phyloP scores from a whole-genome alignment of 2,888 invertebrate species.

The Ophioninae sp. region DNA sequence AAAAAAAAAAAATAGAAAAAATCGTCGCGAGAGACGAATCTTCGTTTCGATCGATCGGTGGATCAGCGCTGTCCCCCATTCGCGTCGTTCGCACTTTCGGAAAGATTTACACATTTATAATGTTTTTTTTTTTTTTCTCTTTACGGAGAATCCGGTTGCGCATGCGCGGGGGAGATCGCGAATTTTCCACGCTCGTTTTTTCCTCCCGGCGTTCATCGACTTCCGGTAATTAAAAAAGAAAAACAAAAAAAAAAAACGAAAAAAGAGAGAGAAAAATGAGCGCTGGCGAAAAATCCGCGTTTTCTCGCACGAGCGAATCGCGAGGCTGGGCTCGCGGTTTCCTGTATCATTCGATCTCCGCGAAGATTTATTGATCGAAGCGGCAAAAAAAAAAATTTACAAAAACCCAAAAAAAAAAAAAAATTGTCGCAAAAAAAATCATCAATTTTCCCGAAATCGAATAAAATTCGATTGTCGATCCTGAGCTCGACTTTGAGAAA shows the following conservation, averaged over 20 bases:
- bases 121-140: conserved; percentile 33
- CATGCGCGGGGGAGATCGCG: conserved; percentile 18
- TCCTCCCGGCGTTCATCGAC: neutral
- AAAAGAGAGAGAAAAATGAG: conserved; percentile 2
- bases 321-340: conserved; percentile 54
- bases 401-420: too few species aligned
- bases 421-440: neutral
- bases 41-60: neutral
- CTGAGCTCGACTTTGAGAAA: neutral
- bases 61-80: conserved; percentile 54
- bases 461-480: neutral
- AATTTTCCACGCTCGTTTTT: conserved; percentile 25
- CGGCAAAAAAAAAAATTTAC: neutral
- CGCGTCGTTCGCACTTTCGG: conserved; percentile 51
- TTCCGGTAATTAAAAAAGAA: neutral
- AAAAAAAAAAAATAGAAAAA: conserved; percentile 23
- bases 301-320: conserved; percentile 16
- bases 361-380: conserved; percentile 21
- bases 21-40: conserved; percentile 29
- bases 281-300: conserved; percentile 1
- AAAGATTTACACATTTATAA: conserved; percentile 6
- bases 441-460: neutral
- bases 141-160: conserved; percentile 53
- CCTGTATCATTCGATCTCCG: conserved; percentile 37
- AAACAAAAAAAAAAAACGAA: too few species aligned